Evolutionary conservation across 2,797 vertebrate genomes (phyloP).

Genomic region (Pipistrellus pipistrellus): DNA sequence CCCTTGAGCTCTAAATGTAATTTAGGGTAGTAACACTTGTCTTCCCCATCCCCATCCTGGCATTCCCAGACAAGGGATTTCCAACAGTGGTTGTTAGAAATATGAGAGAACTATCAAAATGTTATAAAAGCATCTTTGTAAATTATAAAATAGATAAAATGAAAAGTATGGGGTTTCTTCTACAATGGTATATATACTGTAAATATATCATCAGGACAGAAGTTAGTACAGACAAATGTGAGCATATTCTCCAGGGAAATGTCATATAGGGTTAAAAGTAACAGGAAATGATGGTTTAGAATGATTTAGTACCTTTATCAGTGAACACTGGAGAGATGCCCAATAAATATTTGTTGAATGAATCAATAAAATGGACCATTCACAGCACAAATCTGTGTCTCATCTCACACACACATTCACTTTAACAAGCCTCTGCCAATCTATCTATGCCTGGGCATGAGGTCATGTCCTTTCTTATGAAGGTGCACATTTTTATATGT

Average conservation of each 20-base stretch:
- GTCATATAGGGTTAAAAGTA: background rate
- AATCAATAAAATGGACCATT: conserved; percentile 51
- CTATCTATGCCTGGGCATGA: background rate
- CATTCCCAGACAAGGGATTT: conserved; percentile 15
- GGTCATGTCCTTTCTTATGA: background rate
- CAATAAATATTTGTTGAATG: conserved; percentile 22
- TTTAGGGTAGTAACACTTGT: background rate
- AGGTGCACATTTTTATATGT: background rate
- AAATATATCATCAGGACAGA: conserved; percentile 31
- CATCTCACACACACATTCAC: background rate
- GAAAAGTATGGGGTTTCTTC: background rate
- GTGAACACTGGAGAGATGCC: background rate
- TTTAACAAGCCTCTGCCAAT: background rate
- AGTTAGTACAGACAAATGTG: background rate
- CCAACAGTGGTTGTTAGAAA: background rate
- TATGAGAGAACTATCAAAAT: conserved; percentile 48
- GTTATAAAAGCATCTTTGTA: conserved; percentile 23
- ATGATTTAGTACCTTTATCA: background rate
- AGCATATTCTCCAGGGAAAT: background rate
- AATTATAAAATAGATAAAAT: conserved; percentile 61
- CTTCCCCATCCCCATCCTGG: no score
- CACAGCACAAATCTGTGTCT: background rate
- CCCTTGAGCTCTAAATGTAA: background rate
- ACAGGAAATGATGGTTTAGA: background rate
- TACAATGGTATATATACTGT: background rate